These are phyloP conservation scores for Pissodes strobi DNA, from an alignment of 1,140 invertebrate genomes.

Conservation along the genomic window DNA sequence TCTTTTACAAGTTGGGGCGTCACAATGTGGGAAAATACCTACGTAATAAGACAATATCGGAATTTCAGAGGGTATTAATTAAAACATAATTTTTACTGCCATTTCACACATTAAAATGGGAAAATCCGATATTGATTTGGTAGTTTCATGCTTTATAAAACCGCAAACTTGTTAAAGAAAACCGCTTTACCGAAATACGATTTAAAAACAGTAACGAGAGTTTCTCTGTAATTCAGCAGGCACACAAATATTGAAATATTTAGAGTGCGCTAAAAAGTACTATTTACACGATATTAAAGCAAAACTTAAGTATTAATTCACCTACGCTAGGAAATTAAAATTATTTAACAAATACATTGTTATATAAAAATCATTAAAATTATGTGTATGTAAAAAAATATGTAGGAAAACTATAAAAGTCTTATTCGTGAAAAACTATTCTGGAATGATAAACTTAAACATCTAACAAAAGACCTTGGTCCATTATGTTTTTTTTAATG, in stretches of 20 bases:
- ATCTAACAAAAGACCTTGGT: constrained; percentile 47
- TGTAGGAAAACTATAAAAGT: constrained; percentile 52
- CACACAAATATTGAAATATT: constrained; percentile 46
- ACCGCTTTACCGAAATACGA: too few species aligned
- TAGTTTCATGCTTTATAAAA: too few species aligned
- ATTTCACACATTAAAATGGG: constrained; percentile 33
- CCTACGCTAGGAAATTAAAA: constrained; percentile 50
- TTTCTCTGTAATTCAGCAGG: constrained; percentile 41
- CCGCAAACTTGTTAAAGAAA: too few species aligned
- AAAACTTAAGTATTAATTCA: constrained; percentile 50
- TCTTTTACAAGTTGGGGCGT: not conserved
- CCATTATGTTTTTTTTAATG: constrained; percentile 42
- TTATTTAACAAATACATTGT: constrained; percentile 56
- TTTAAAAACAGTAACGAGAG: too few species aligned
- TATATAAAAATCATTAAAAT: constrained; percentile 52
- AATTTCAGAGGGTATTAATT: too few species aligned
- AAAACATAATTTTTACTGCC: too few species aligned
- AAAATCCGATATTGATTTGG: too few species aligned
- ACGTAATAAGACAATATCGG: not conserved
- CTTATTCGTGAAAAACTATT: constrained; percentile 49
- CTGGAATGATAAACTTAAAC: constrained; percentile 52
- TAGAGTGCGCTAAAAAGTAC: constrained; percentile 49
- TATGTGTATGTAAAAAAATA: constrained; percentile 55
- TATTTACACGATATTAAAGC: constrained; percentile 54
- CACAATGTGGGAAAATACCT: too few species aligned